Base-by-base conservation (phyloP, 2,888 invertebrate genomes). In the Lycaena phlaeas region DNA sequence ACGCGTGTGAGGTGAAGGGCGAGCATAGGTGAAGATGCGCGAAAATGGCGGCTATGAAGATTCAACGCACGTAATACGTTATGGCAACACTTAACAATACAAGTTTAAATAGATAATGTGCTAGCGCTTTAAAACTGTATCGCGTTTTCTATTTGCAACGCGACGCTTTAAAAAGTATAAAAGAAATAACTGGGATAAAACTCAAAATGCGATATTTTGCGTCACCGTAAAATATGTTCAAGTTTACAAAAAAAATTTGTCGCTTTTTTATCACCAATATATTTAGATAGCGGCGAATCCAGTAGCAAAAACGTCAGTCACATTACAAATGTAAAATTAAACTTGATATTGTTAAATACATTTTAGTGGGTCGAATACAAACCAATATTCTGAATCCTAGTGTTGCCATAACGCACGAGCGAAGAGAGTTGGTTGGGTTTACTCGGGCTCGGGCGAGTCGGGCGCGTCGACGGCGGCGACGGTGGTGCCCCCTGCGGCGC, bases 401-500 rank as follows among this genome's bases (percentile, higher is more conserved):
- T 9, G 7, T 34, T 34, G 34, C 11, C 25, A 30, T 31, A 37
- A 44, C 27, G 40, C 37, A 41, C 17, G 42, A 37, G 48, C 42
- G 43, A 50, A 40, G 52, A 25, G 46, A 26, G 46, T 27, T 42
- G 40, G 46, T 41, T 38, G 50, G 37, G 14, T 45, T 67, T 78
- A 84, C 66, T 85, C 84, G 7, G 84, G 82, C 58, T 85, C 85
- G 48, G 84, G 82, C 52, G 84, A 85, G 63, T 85, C 82, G 42
- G 82, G 75, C 57, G 72, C 76, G 71, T 84, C 85, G 48, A 65
- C 68, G 11, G 73, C 68, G 52, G 67, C 70, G 53, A 75, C 64
- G 46, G 72, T 68, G 49, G 75, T 74, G 48, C 66, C 71, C 54
- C 65, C 77, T 52, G 76, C 77, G 29, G 73, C 73, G 40, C 75